Evolutionary conservation across 64 coral and sea anemone species (phyloP).

Genomic region (Montipora sp.): DNA sequence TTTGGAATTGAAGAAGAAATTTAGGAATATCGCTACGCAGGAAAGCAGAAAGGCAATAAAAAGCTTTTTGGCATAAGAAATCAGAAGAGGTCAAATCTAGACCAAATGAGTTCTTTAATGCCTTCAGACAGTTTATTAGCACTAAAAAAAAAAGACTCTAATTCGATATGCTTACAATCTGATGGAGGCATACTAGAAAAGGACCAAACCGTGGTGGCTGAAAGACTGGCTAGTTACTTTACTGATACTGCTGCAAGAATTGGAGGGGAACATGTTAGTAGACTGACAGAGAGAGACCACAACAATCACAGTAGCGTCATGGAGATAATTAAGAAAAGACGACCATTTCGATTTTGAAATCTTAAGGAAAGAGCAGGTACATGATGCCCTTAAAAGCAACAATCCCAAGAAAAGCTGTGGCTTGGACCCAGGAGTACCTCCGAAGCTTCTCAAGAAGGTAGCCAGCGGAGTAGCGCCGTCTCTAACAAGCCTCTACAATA

Average conservation of each 20-base stretch:
- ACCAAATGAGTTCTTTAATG: constrained; percentile 20
- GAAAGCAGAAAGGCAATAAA: background rate
- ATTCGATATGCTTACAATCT: background rate
- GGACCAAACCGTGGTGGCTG: background rate
- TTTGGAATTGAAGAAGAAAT: too few species aligned
- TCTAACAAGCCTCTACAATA: constrained; percentile 11
- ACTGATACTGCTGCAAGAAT: background rate
- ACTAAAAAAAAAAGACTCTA: constrained; percentile 1
- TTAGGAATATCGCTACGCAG: background rate
- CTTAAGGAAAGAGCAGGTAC: background rate
- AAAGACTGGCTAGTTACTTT: background rate
- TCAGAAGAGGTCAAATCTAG: constrained; percentile 7
- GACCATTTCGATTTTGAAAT: background rate
- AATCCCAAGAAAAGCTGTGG: background rate
- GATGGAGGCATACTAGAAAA: background rate
- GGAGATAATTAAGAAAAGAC: background rate
- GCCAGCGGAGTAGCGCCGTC: background rate
- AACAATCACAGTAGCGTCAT: background rate
- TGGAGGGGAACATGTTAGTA: background rate
- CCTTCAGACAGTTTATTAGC: constrained; percentile 23
- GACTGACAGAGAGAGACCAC: background rate
- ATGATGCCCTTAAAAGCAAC: too few species aligned
- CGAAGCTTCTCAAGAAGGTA: constrained; percentile 7
- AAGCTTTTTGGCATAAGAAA: background rate
- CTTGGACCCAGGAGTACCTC: background rate